phyloP scores from a whole-genome alignment of 2,888 invertebrate species.

The Digitonthophagus gazella region DNA sequence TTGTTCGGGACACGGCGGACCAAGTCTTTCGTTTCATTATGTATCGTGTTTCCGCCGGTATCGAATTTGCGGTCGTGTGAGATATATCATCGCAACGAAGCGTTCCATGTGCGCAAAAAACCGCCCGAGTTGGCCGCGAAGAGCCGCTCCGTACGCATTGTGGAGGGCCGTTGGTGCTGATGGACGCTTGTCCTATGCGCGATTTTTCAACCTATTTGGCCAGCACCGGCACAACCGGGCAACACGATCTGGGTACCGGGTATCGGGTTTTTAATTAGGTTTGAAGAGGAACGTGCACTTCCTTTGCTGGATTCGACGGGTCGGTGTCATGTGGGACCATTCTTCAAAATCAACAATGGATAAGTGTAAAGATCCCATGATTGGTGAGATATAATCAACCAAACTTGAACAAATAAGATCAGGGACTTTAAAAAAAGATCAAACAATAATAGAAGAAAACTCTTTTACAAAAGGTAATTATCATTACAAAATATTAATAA shows the following conservation, averaged over 20 bases:
- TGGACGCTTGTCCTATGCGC: constrained; percentile 21
- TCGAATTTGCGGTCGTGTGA: constrained; percentile 46
- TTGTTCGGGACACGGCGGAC: constrained; percentile 30
- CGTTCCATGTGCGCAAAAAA: constrained; percentile 8
- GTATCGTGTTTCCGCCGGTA: constrained; percentile 47
- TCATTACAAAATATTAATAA: too few species aligned
- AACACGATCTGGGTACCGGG: constrained; percentile 33
- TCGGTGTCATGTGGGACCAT: constrained; percentile 2
- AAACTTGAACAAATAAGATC: too few species aligned
- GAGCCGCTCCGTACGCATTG: not conserved
- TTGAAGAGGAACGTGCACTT: constrained; percentile 30
- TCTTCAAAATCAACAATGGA: constrained; percentile 3
- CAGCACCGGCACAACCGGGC: constrained; percentile 13
- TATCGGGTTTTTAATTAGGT: constrained; percentile 36
- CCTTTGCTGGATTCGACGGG: constrained; percentile 24
- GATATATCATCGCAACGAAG: constrained; percentile 23
- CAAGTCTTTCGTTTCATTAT: constrained; percentile 35
- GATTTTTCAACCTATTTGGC: constrained; percentile 26
- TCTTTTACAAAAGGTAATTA: too few species aligned
- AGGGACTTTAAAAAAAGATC: too few species aligned
- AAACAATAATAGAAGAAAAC: too few species aligned
- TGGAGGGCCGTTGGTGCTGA: constrained; percentile 9
- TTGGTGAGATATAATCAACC: too few species aligned
- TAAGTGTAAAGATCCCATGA: too few species aligned
- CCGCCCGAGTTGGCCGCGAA: not conserved